phyloP scores from a whole-genome alignment of 2,888 invertebrate species.

The Agrochola circellaris region DNA sequence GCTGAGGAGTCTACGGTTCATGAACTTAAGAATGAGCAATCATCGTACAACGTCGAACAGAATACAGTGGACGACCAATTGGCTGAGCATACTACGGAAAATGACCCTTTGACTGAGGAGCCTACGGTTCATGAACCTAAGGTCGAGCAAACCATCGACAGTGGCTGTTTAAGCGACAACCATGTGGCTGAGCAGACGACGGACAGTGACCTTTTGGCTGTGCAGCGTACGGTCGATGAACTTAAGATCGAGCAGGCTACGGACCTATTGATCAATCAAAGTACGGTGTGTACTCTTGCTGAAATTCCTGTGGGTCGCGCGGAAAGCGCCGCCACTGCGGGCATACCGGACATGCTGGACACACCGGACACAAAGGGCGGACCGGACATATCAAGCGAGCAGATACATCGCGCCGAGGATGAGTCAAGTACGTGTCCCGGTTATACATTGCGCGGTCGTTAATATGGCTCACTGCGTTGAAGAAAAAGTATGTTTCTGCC shows the following conservation, averaged over 20 bases:
- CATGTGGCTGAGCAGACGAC: neutral
- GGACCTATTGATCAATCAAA: neutral
- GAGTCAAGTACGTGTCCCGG: constrained; percentile 15
- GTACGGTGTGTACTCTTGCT: no score
- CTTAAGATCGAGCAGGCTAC: neutral
- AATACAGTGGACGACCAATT: neutral
- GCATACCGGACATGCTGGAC: no score
- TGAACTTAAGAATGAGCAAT: neutral
- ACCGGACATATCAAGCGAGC: neutral
- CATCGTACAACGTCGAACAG: neutral
- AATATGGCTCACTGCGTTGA: constrained; percentile 5
- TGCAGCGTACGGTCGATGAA: neutral
- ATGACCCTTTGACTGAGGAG: no score
- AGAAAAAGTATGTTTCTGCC: neutral
- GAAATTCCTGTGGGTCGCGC: neutral
- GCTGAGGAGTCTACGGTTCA: neutral
- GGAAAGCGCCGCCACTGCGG: neutral
- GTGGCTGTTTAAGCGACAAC: neutral
- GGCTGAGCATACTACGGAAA: neutral
- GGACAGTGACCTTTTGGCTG: neutral
- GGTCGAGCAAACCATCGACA: neutral
- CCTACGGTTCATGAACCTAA: neutral
- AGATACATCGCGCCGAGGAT: neutral
- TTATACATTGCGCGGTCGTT: no score
- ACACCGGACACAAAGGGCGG: no score